phyloP scores from a whole-genome alignment of 2,888 invertebrate species.

The Galeopsomyia nigrocyanea region DNA sequence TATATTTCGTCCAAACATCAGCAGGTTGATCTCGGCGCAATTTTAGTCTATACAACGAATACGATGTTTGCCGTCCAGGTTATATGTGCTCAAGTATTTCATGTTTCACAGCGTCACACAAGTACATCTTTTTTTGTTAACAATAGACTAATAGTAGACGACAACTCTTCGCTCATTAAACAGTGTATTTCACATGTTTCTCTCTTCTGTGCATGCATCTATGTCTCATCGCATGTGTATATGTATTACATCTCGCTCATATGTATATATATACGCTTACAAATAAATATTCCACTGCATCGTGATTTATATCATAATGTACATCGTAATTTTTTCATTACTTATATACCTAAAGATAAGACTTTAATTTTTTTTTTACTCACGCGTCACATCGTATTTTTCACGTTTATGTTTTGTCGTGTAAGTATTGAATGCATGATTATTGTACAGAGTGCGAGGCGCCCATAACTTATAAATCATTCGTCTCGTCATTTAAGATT shows the following conservation, averaged over 20 bases:
- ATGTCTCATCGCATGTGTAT: not conserved
- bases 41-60: constrained; percentile 17
- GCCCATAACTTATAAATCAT: constrained; percentile 31
- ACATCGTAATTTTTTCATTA: constrained; percentile 19
- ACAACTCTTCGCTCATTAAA: constrained; percentile 5
- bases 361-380: constrained; percentile 17
- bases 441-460: constrained; percentile 61
- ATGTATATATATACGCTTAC: constrained; percentile 16
- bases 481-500: constrained; percentile 3
- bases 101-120: constrained; percentile 24
- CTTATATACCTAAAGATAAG: constrained; percentile 3
- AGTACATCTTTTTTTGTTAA: constrained; percentile 5
- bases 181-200: constrained; percentile 14
- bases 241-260: not conserved
- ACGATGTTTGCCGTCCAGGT: not conserved
- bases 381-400: constrained; percentile 12
- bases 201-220: not conserved
- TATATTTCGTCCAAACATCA: constrained; percentile 52
- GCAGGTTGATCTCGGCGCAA: constrained; percentile 42
- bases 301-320: constrained; percentile 27
- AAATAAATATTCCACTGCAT: constrained; percentile 24
- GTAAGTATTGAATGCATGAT: constrained; percentile 51
- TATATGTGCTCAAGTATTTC: constrained; percentile 4
- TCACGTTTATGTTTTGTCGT: not conserved
- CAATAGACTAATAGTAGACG: not conserved